Evolutionary conservation across 2,888 invertebrate genomes (phyloP), one percentile per base, ranked within the genome.

Genomic region (Mesoligia furuncula): DNA sequence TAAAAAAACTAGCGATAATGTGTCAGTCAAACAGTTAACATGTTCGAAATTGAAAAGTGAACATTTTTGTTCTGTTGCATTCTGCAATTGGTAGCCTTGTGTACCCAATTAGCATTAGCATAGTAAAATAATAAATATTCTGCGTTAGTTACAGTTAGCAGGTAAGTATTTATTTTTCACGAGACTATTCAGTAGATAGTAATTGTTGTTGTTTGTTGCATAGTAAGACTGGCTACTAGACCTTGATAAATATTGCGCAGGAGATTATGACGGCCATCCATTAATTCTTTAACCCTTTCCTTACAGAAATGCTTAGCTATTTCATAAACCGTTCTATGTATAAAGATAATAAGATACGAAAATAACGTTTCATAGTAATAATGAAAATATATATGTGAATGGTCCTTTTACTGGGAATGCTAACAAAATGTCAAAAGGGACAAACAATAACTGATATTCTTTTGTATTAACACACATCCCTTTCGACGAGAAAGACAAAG

Each of bases 81-180:
- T 73, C 76, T 80, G 81, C 73, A 71, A 85, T 67, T 66, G 42
- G 48, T 68, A 73, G 75, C 83, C 83, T 82, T 85, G 75, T 69
- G n/a, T 69, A 77, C 39, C 13, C 76, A 80, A 64, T 81, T 81
- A 76, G 69, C 68, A 68, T 79, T 81, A 76, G 69, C 68, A 68
- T 77, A 72, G 31, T 45, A 70, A 67, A 65, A 70, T 65, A 75
- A 77, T 77, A 73, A 86, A 85, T 72, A 75, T 69, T 42, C 57
- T 64, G 24, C 68, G n/a, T 61, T 45, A 65, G 4, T 67, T 31
- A 31, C 31, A 31, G 31, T 31, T 31, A 31, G 31, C 31, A 31
- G 31, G 31, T 31, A 31, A 31, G 31, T 31, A 31, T 31, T 31
- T 31, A 31, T 31, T 31, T 31, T 31, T 31, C 31, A 31, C 31